These are phyloP conservation scores for Clarias fuscus DNA, from an alignment of 2,797 vertebrate species.

Conservation along the genomic window DNA sequence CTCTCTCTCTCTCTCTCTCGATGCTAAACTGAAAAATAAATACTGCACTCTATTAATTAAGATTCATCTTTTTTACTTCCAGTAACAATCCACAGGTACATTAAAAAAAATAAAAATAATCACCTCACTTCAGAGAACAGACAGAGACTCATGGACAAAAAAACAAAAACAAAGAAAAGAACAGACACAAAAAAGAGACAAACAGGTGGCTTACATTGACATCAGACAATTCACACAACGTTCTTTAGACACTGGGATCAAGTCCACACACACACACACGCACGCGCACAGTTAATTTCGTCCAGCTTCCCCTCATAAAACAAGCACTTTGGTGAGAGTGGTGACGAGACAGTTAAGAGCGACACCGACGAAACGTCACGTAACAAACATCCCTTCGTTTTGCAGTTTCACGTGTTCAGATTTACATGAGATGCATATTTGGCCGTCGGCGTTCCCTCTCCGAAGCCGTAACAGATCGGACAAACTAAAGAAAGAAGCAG, in stretches of 20 bases:
- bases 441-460: constrained; percentile 47
- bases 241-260: constrained; percentile 27
- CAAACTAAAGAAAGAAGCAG: constrained; percentile 48
- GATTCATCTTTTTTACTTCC: constrained; percentile 66
- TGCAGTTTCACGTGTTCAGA: constrained; percentile 78
- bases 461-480: constrained; percentile 36
- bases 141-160: constrained; percentile 54
- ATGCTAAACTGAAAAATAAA: constrained; percentile 70
- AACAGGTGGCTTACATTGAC: constrained; percentile 74
- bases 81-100: constrained; percentile 76
- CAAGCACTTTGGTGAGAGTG: constrained; percentile 83
- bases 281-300: constrained; percentile 52
- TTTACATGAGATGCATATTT: constrained; percentile 55
- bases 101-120: neutral
- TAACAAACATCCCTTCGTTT: constrained; percentile 66
- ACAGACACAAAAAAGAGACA: constrained; percentile 59
- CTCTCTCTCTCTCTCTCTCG: constrained; percentile 50
- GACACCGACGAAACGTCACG: constrained; percentile 21
- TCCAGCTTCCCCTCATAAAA: constrained; percentile 68
- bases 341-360: constrained; percentile 65
- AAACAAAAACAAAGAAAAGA: neutral
- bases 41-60: constrained; percentile 66
- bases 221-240: constrained; percentile 64
- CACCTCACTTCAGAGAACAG: constrained; percentile 55
- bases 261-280: constrained; percentile 2